Evolutionary conservation across 2,113 vertebrate genomes (phyloP).

Genomic region (Rafetus swinhoei): DNA sequence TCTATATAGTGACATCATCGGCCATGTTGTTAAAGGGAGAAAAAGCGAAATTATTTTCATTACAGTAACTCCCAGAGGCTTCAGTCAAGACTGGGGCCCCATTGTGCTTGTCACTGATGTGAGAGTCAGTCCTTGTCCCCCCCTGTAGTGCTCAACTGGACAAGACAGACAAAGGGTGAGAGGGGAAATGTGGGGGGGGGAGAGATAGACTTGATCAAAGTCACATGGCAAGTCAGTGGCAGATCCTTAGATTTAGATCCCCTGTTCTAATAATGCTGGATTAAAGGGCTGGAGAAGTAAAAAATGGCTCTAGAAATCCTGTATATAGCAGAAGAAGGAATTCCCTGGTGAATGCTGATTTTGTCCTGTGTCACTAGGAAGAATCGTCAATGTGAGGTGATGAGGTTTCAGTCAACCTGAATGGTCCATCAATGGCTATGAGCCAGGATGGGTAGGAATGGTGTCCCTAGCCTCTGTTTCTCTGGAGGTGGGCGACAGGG

Average conservation of each 20-base stretch:
- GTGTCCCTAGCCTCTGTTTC: too few relatives aligned
- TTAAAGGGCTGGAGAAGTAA: background rate
- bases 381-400: background rate
- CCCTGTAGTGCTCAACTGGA: accelerated
- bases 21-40: background rate
- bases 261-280: background rate
- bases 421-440: too few relatives aligned
- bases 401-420: background rate
- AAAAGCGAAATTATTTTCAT: background rate
- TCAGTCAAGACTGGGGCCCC: background rate
- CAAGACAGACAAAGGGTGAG: background rate
- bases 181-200: background rate
- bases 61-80: background rate
- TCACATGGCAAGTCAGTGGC: background rate
- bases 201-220: background rate
- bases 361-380: background rate
- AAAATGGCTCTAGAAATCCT: background rate
- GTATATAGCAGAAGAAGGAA: background rate
- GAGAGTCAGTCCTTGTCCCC: background rate
- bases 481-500: too few relatives aligned
- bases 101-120: background rate
- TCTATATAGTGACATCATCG: too few relatives aligned
- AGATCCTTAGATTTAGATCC: too few relatives aligned
- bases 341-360: accelerated
- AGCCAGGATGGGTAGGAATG: too few relatives aligned